Evolutionary conservation across 2,113 vertebrate genomes (phyloP), one percentile per base, ranked within the genome.

Genomic region (Kobus ellipsiprymnus): DNA sequence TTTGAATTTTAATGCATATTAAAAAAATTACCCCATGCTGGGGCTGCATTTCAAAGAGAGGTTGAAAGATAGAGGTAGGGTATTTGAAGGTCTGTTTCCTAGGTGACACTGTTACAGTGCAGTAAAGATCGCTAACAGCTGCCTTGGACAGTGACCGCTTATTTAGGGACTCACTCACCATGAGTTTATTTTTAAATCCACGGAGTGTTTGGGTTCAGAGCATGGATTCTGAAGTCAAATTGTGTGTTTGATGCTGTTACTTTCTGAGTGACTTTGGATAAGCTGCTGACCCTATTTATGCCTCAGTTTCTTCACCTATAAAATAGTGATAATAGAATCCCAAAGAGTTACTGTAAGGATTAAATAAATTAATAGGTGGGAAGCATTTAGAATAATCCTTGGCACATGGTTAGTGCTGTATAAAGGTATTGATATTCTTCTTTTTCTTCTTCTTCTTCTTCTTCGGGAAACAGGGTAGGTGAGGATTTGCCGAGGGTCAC

Each of bases 1-100:
- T 96, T 92, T 92, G 91, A 97, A 95, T 96, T 97, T 98, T 85
- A 96, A 97, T 94, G 67, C 44, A 4, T 64, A 91, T 97, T 96
- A 94, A 85, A 95, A 94, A 59, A 77, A 83, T 88, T 88, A 48
- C 40, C 50, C 2, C 12, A 10, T 81, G 57, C 33, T 48, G 46
- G 59, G 46, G 57, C 50, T 95, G 67, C n/a, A 62, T 64, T 81
- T 94, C 27, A 67, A 93, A 91, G 78, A 77, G 46, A 93, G 10
- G 13, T 50, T 54, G 59, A 52, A 80, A 85, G 57, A 59, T 80
- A 94, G 92, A 94, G 57, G 40, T 40, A 52, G 64, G 64, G 21
- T 90, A 59, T 95, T 71, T 93, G 59, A 80, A 64, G 64, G 54
- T 48, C 19, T 46, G 30, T 48, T 87, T 80, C 16, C 23, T 48